These are phyloP conservation scores for Lasius platythorax DNA, from an alignment of 2,888 invertebrate species.

Conservation along the genomic window DNA sequence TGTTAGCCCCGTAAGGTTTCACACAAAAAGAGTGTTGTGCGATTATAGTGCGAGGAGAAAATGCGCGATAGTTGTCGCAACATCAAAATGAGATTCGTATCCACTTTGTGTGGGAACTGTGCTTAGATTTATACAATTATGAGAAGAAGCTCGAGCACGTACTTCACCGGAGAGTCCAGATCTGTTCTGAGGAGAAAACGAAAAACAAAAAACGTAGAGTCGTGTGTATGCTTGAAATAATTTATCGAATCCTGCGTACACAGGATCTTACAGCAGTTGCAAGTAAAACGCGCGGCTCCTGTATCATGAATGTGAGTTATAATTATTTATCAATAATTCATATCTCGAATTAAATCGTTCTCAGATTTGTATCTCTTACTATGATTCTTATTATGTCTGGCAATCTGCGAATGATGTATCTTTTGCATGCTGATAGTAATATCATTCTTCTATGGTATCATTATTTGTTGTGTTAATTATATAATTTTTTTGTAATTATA, in stretches of 20 bases:
- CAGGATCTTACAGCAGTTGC: constrained; percentile 42
- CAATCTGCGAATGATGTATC: not conserved
- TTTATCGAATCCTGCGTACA: constrained; percentile 27
- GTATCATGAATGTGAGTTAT: constrained; percentile 76
- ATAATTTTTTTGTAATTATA: not conserved
- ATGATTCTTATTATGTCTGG: not conserved
- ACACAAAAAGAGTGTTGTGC: not conserved
- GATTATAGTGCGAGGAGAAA: not conserved
- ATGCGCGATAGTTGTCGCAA: not conserved
- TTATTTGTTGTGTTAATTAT: not conserved
- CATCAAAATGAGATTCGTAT: constrained; percentile 14
- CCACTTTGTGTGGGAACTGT: constrained; percentile 17
- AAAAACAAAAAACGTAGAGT: not conserved
- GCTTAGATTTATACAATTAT: constrained; percentile 60
- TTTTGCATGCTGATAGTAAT: not conserved
- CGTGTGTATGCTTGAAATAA: constrained; percentile 14
- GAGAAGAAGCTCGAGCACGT: constrained; percentile 57
- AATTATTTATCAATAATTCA: constrained; percentile 13
- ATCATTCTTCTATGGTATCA: not conserved
- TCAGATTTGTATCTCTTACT: not conserved
- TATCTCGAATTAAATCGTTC: constrained; percentile 6
- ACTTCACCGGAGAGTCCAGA: not conserved
- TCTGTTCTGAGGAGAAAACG: constrained; percentile 50
- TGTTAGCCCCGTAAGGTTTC: not conserved
- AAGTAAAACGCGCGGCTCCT: constrained; percentile 51